A percentile compares a stretch with the other conserved stretches of the same genome.
Conservation (phyloP, 2,888 invertebrate species). For the Lasiommata megera region DNA sequence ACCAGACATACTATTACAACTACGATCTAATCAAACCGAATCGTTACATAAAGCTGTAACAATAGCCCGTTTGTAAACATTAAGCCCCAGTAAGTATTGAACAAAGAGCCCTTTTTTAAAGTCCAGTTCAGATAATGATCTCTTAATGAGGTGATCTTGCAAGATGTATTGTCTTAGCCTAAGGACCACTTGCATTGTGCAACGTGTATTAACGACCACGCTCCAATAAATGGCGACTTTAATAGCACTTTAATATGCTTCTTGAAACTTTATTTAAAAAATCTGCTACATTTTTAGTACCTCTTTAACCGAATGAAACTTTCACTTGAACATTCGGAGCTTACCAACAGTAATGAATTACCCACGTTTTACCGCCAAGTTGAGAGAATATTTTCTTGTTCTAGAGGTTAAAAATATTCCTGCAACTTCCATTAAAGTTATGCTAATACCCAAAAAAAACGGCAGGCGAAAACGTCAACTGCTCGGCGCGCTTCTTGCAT, state of each 20-base stretch:
- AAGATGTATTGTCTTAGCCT: neutral
- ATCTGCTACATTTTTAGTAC: slow-evolving; percentile 2
- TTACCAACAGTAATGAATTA: slow-evolving; percentile 8
- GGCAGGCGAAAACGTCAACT: too few relatives aligned
- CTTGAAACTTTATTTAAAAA: slow-evolving; percentile 3
- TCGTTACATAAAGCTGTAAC: too few relatives aligned
- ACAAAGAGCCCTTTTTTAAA: too few relatives aligned
- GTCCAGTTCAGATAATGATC: neutral
- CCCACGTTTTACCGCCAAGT: neutral
- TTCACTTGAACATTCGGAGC: neutral
- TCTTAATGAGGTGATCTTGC: neutral
- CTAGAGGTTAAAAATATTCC: neutral
- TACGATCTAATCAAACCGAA: too few relatives aligned
- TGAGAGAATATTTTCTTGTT: slow-evolving; percentile 1
- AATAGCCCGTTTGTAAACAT: too few relatives aligned
- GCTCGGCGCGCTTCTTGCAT: too few relatives aligned
- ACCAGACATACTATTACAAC: too few relatives aligned
- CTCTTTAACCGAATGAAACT: neutral
- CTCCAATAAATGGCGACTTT: slow-evolving; percentile 10
- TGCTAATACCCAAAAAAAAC: too few relatives aligned
- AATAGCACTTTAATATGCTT: slow-evolving; percentile 12
- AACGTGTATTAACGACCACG: slow-evolving; percentile 13
- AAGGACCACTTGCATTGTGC: neutral
- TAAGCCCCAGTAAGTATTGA: too few relatives aligned
- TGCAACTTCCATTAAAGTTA: neutral